A percentile compares a stretch with the other conserved stretches of the same genome.
Conservation (phyloP, 2,797 vertebrate genomes). For the Melanotaenia pygmaea region DNA sequence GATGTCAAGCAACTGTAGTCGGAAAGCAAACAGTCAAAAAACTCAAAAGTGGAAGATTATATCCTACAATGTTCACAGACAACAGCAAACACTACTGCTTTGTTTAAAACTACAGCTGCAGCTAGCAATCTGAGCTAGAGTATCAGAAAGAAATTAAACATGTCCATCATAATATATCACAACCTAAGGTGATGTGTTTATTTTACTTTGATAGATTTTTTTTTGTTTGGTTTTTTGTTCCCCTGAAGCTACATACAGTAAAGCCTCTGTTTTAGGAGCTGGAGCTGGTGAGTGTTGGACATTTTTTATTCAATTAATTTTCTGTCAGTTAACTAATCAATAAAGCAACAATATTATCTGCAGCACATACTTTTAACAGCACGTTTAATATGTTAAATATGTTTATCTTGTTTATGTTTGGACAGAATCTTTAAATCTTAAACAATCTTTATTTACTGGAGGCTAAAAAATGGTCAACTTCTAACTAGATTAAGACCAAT, state of each 20-base stretch:
- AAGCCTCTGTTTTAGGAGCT: neutral
- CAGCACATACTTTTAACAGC: neutral
- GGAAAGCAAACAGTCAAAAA: slow-evolving; percentile 7
- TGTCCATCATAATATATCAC: neutral
- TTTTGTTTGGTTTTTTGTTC: neutral
- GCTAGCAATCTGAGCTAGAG: neutral
- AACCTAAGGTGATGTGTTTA: neutral
- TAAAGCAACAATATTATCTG: neutral
- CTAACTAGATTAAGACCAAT: slow-evolving; percentile 12
- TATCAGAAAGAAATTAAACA: slow-evolving; percentile 13
- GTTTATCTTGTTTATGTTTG: neutral
- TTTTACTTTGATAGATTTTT: neutral
- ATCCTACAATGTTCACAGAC: neutral
- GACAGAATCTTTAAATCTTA: neutral
- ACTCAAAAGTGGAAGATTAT: slow-evolving; percentile 3
- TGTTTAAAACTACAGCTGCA: neutral
- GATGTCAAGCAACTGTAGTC: neutral
- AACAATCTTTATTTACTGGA: slow-evolving; percentile 15
- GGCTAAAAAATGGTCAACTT: slow-evolving; percentile 22
- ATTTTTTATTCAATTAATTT: neutral
- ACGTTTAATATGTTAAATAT: neutral
- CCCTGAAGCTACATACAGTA: neutral
- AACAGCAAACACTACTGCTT: neutral
- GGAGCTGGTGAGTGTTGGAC: neutral
- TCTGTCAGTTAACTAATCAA: neutral